phyloP scores from a whole-genome alignment of 1,140 invertebrate genomes.

The Teleopsis dalmanni region DNA sequence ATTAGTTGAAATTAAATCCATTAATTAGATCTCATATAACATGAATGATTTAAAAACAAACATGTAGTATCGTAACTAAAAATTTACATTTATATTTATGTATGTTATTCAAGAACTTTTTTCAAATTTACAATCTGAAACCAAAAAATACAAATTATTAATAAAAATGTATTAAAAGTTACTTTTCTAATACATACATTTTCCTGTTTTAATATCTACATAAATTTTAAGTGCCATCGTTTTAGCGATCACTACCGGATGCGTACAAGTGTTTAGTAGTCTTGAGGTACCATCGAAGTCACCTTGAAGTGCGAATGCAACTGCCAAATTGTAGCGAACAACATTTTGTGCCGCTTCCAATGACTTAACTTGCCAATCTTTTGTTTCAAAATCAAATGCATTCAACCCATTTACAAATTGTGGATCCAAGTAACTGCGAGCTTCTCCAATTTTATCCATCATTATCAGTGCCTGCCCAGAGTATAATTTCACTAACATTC shows the following conservation, averaged over 20 bases:
- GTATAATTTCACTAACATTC: constrained; percentile 80
- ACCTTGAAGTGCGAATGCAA: constrained; percentile 65
- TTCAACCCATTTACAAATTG: constrained; percentile 57
- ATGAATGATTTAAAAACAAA: no score
- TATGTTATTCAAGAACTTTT: no score
- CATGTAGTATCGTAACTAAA: no score
- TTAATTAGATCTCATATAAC: no score
- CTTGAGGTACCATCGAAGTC: constrained; percentile 67
- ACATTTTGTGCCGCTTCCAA: constrained; percentile 58
- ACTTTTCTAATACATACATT: background rate
- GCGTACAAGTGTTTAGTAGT: constrained; percentile 55
- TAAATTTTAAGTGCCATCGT: constrained; percentile 65
- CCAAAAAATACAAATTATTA: no score
- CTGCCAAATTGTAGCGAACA: constrained; percentile 73
- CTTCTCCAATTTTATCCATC: constrained; percentile 74
- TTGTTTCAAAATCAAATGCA: constrained; percentile 38
- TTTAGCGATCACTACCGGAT: constrained; percentile 55
- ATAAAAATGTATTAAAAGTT: no score
- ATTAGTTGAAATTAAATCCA: no score
- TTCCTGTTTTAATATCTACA: constrained; percentile 61
- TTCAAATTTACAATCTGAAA: no score
- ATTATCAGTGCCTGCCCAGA: constrained; percentile 82
- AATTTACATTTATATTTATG: no score
- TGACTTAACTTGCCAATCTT: constrained; percentile 63
- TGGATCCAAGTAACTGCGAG: constrained; percentile 75